Evolutionary conservation across 2,888 invertebrate species (phyloP).

Genomic region (Drosophila algonquin): DNA sequence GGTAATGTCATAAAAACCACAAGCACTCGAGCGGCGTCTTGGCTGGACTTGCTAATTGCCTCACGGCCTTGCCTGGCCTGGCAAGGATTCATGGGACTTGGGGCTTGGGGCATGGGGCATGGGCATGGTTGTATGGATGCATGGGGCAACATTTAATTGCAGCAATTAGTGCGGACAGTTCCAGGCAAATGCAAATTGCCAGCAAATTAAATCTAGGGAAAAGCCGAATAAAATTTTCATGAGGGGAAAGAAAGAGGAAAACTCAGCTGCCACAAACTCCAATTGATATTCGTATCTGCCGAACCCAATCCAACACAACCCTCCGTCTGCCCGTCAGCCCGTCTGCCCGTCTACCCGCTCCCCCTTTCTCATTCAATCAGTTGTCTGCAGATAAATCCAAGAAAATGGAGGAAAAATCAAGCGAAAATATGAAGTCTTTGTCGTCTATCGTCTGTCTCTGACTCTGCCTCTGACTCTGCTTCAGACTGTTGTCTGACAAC

Average conservation of each 20-base stretch:
- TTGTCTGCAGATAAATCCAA: conserved; percentile 49
- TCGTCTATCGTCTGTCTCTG: conserved; percentile 60
- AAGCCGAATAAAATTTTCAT: conserved; percentile 16
- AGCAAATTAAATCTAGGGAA: conserved; percentile 48
- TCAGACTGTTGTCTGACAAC: conserved; percentile 67
- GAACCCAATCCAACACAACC: not conserved
- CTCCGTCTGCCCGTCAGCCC: too few relatives aligned
- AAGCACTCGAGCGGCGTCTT: conserved; percentile 18
- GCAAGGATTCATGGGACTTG: conserved; percentile 71
- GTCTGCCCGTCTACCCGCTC: not conserved
- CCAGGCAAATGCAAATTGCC: conserved; percentile 32
- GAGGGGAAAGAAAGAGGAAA: conserved; percentile 1
- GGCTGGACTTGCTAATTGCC: conserved; percentile 54
- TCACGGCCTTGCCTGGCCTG: conserved; percentile 5
- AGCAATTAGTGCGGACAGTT: conserved; percentile 63
- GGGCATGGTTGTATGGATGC: not conserved
- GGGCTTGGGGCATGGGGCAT: not conserved
- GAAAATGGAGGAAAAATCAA: conserved; percentile 31
- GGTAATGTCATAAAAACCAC: conserved; percentile 22
- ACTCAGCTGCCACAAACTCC: conserved; percentile 11
- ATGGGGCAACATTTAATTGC: conserved; percentile 64
- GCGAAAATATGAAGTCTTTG: conserved; percentile 50
- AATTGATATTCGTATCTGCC: conserved; percentile 18
- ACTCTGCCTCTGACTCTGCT: conserved; percentile 6
- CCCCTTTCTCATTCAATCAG: conserved; percentile 32